Percentiles rank a stretch among this genome's conserved stretches.
These are phyloP conservation scores for Chirona hameri DNA, from an alignment of 2,888 invertebrate species.

Conservation along the genomic window DNA sequence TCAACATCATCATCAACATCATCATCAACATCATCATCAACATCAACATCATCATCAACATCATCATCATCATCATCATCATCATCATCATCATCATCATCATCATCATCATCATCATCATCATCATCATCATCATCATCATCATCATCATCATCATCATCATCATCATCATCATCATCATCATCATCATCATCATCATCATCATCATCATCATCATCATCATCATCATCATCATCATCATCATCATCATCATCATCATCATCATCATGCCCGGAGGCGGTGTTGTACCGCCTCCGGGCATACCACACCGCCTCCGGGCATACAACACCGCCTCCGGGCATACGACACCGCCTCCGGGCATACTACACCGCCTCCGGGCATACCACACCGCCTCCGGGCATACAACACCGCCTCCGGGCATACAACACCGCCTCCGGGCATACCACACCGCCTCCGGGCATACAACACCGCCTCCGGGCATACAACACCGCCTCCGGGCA, in stretches of 20 bases:
- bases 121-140: constrained; percentile 22
- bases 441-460: too few relatives aligned
- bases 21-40: not conserved
- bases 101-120: constrained; percentile 22
- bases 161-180: constrained; percentile 14
- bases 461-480: too few relatives aligned
- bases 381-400: too few relatives aligned
- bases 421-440: too few relatives aligned
- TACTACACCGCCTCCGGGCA: too few relatives aligned
- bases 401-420: too few relatives aligned
- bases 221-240: constrained; percentile 24
- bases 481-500: too few relatives aligned
- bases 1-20: too few relatives aligned
- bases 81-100: constrained; percentile 22
- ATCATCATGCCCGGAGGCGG: not conserved
- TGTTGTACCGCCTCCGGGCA: too few relatives aligned
- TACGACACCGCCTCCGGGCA: too few relatives aligned
- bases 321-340: too few relatives aligned
- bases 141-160: constrained; percentile 23
- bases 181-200: not conserved
- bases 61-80: constrained; percentile 22
- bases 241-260: constrained; percentile 22
- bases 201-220: constrained; percentile 11
- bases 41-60: constrained; percentile 8
- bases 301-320: too few relatives aligned